A percentile compares a stretch with the other conserved stretches of the same genome.
These are phyloP conservation scores for Coleophora deauratella DNA, from an alignment of 2,888 invertebrate genomes.

Conservation along the genomic window DNA sequence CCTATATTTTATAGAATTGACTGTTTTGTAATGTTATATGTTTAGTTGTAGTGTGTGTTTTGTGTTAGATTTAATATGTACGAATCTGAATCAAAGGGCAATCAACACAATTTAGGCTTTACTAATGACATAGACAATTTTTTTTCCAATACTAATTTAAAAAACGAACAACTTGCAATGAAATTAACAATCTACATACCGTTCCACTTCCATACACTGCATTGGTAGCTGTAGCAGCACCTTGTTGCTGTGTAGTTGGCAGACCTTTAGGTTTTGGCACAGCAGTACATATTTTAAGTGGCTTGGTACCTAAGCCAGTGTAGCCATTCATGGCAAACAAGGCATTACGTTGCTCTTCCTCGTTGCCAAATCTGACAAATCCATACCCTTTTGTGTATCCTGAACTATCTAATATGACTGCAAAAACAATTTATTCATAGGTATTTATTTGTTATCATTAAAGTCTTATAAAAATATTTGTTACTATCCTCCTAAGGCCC, in stretches of 20 bases:
- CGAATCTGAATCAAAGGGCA: too few species aligned
- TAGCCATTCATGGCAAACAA: conserved; percentile 95
- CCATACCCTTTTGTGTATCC: conserved; percentile 97
- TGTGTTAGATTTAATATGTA: too few species aligned
- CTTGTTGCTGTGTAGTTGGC: conserved; percentile 34
- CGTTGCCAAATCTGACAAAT: conserved; percentile 94
- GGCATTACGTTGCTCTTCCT: conserved; percentile 95
- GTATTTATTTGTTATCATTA: too few species aligned
- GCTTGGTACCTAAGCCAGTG: conserved; percentile 89
- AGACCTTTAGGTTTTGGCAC: conserved; percentile 86
- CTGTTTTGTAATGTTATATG: too few species aligned
- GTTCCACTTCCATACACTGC: conserved; percentile 46
- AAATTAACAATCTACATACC: conserved; percentile 30
- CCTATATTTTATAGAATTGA: too few species aligned
- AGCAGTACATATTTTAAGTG: conserved; percentile 93
- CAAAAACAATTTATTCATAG: conserved; percentile 23
- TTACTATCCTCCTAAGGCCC: too few species aligned
- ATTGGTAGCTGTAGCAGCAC: conserved; percentile 35
- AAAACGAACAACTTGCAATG: too few species aligned
- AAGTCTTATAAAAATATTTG: too few species aligned
- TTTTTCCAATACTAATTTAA: too few species aligned
- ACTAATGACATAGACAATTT: too few species aligned
- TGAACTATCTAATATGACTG: conserved; percentile 90
- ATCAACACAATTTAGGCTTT: too few species aligned
- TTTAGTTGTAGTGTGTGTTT: too few species aligned